Evolutionary conservation across 1,140 invertebrate genomes (phyloP), one percentile per base, ranked within the genome.

Genomic region (Chrysopa pallens): DNA sequence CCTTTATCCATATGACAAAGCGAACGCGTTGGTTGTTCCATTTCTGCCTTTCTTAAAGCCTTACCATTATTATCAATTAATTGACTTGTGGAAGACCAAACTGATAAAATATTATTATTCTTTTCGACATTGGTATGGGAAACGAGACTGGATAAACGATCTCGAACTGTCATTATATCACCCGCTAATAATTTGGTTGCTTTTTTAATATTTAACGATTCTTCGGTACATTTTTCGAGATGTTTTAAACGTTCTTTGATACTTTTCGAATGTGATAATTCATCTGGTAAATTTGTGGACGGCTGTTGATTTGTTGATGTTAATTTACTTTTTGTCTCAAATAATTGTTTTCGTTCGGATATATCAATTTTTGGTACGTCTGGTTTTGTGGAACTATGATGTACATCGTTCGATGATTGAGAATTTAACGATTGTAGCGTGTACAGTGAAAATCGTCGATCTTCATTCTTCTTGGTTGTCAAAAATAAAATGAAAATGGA

Each of bases 311-410:
- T 55, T 4, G 60, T 61, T 43, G 55, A 51, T 28, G 35, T 36
- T 36, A 52, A 39, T 35, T 57, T 50, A 45, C 53, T 64, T 54
- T 70, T 63, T 48, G 70, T 76, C 58, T 88, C 84, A 51, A 88
- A 88, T 36, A 88, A 73, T 57, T 85, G 80, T 48, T 82, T 76
- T 49, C 83, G 67, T 59, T 86, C 84, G 38, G 76, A 69, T 46
- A 90, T 79, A 55, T 88, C 78, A 6, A 88, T 78, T 63, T 86
- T 86, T 6, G 79, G 78, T 36, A 80, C 58, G 48, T 68, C 63
- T 47, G 74, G 73, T 44, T 70, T 72, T 43, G 62, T 63, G 42
- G 61, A 62, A 42, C 59, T 9, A 6, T 33, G 31, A 33, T 33
- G 31, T 4, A 33, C 31, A 36, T 8, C 2, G 7, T 9, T 46